These are phyloP conservation scores for Cephus sareptanus DNA, from an alignment of 2,888 invertebrate genomes.

Conservation along the genomic window DNA sequence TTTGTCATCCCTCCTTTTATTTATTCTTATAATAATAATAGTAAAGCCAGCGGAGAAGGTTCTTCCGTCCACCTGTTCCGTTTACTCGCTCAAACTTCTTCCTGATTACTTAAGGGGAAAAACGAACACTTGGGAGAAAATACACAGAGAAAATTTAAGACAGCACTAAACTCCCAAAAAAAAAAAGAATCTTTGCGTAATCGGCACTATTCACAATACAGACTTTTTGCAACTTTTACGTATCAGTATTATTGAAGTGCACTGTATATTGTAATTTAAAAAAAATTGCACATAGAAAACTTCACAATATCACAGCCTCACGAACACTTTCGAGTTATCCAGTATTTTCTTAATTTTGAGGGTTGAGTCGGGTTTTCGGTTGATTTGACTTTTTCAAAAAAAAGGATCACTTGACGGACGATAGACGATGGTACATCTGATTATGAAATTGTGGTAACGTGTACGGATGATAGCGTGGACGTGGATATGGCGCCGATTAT, in stretches of 20 bases:
- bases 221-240: not conserved
- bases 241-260: not conserved
- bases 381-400: no score
- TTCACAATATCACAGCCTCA: conserved; percentile 42
- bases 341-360: not conserved
- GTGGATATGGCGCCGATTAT: not conserved
- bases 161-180: not conserved
- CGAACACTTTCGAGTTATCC: conserved; percentile 25
- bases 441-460: no score
- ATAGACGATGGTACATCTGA: not conserved
- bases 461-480: not conserved
- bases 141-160: not conserved
- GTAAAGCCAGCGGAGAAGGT: not conserved
- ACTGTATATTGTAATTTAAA: not conserved
- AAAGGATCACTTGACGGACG: not conserved
- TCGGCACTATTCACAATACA: no score
- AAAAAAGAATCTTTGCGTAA: no score
- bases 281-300: not conserved
- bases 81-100: not conserved
- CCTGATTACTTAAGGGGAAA: not conserved
- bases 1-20: not conserved
- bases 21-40: not conserved
- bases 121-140: not conserved
- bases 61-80: not conserved
- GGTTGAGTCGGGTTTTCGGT: not conserved